Evolutionary conservation across 2,113 vertebrate species (phyloP).

Genomic region (Catharus bicknelli): DNA sequence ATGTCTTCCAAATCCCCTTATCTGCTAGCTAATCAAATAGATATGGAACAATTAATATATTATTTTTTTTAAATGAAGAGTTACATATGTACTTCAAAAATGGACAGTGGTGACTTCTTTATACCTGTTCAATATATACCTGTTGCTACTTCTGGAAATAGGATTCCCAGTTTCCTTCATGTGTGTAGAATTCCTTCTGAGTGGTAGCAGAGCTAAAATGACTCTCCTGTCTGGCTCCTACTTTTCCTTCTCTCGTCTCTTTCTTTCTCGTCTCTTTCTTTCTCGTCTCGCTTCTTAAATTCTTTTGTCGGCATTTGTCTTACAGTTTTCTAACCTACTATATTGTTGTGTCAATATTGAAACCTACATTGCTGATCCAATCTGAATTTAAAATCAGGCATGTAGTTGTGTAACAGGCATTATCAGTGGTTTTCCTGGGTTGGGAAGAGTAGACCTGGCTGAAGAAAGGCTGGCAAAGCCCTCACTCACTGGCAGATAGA

Average conservation of each 20-base stretch:
- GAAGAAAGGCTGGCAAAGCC: not conserved
- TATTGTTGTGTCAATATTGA: not conserved
- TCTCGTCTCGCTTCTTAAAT: not conserved
- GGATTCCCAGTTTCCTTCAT: not conserved
- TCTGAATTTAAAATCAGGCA: not conserved
- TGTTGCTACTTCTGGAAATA: not conserved
- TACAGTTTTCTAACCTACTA: not conserved
- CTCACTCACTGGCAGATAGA: not conserved
- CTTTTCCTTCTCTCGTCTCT: not conserved
- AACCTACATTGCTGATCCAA: not conserved
- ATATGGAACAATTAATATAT: not conserved
- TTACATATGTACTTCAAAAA: not conserved
- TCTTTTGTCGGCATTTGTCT: not conserved
- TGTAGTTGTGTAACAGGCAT: not conserved
- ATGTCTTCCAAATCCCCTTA: constrained; percentile 27
- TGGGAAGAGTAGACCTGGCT: not conserved
- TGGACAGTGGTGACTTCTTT: not conserved
- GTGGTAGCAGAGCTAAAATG: not conserved
- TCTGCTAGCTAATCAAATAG: constrained; percentile 2
- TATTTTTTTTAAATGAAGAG: not conserved
- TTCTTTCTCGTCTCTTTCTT: too few species aligned
- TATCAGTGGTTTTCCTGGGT: not conserved
- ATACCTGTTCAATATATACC: not conserved
- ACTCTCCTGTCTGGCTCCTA: fast-evolving
- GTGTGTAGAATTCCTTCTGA: not conserved